These are phyloP conservation scores for Ennomos erosarius DNA, from an alignment of 2,888 invertebrate genomes.

Conservation along the genomic window DNA sequence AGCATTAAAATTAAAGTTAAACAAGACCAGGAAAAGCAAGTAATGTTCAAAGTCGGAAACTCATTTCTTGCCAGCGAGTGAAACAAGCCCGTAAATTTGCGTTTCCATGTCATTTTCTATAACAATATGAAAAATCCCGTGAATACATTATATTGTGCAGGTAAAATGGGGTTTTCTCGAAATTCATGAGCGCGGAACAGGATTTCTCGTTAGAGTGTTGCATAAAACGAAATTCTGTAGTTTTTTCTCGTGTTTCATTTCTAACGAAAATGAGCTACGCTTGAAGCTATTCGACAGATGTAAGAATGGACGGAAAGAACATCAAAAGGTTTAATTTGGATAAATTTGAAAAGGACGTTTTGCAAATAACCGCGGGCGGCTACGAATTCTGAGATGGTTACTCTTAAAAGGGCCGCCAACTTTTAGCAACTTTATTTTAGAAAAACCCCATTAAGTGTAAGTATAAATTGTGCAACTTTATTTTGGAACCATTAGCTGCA, in stretches of 20 bases:
- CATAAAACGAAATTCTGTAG: not conserved
- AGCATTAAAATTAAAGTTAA: slow-evolving; percentile 66
- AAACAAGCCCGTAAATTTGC: slow-evolving; percentile 64
- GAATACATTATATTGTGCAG: slow-evolving; percentile 55
- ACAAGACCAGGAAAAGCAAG: slow-evolving; percentile 52
- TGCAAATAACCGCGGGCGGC: too few relatives aligned
- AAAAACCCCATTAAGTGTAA: too few relatives aligned
- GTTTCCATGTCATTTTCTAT: slow-evolving; percentile 67
- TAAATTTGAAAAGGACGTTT: too few relatives aligned
- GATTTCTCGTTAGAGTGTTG: slow-evolving; percentile 1
- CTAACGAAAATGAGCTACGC: too few relatives aligned
- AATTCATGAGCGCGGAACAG: slow-evolving; percentile 4
- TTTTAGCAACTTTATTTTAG: too few relatives aligned
- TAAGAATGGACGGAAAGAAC: too few relatives aligned
- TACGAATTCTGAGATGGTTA: too few relatives aligned
- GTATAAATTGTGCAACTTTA: too few relatives aligned
- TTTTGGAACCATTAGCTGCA: too few relatives aligned
- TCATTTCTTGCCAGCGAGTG: slow-evolving; percentile 61
- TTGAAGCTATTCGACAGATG: too few relatives aligned
- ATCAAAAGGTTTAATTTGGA: too few relatives aligned
- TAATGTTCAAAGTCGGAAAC: slow-evolving; percentile 67
- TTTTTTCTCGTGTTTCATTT: not conserved
- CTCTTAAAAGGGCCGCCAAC: too few relatives aligned
- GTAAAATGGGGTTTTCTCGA: slow-evolving; percentile 41
- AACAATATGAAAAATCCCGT: slow-evolving; percentile 65